Evolutionary conservation across 2,888 invertebrate genomes (phyloP).

Genomic region (Agriotes lineatus): DNA sequence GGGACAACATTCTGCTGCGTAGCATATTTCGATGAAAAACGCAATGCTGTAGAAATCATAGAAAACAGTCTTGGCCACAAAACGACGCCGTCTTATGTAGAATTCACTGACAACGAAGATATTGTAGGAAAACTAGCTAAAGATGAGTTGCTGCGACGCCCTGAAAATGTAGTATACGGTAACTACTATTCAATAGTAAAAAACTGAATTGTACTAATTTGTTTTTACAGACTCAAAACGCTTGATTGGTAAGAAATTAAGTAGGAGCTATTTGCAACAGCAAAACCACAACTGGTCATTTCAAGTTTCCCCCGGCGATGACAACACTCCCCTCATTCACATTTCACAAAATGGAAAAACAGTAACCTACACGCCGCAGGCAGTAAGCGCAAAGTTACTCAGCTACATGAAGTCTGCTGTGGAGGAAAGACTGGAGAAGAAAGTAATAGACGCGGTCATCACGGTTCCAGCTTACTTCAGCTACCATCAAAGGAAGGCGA

Average conservation of each 20-base stretch:
- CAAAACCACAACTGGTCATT: conserved; percentile 91
- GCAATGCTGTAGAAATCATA: background rate
- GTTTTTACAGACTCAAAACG: conserved; percentile 81
- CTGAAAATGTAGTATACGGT: background rate
- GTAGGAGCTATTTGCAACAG: conserved; percentile 80
- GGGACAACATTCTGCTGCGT: conserved; percentile 8
- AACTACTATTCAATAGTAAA: background rate
- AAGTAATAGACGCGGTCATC: conserved; percentile 78
- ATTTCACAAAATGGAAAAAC: conserved; percentile 78
- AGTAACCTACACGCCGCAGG: conserved; percentile 83
- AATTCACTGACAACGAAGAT: background rate
- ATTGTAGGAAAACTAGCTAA: background rate
- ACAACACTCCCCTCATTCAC: conserved; percentile 77
- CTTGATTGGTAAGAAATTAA: conserved; percentile 83
- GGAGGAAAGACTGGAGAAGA: conserved; percentile 76
- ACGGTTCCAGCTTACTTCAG: conserved; percentile 87
- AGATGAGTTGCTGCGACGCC: background rate
- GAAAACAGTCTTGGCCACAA: background rate
- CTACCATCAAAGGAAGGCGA: conserved; percentile 84
- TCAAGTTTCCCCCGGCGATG: conserved; percentile 73
- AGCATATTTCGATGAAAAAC: background rate
- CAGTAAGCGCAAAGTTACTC: conserved; percentile 86
- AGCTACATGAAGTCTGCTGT: conserved; percentile 86
- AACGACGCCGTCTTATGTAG: background rate
- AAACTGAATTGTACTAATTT: background rate